phyloP scores from a whole-genome alignment of 1,140 invertebrate genomes.

The Acromyrmex echinatior region DNA sequence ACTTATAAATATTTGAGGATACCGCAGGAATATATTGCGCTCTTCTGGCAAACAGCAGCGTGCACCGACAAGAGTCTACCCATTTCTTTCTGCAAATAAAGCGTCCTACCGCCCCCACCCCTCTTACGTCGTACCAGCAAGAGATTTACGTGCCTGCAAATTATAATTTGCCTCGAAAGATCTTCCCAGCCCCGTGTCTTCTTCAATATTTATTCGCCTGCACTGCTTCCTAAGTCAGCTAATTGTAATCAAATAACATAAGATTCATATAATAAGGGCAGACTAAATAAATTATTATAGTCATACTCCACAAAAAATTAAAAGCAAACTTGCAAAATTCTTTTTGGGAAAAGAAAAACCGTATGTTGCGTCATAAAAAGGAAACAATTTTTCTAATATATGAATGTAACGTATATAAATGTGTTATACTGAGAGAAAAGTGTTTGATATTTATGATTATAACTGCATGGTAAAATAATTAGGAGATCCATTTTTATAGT shows the following conservation, averaged over 20 bases:
- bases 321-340: not conserved
- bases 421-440: not conserved
- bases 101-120: not conserved
- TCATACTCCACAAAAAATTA: not conserved
- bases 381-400: not conserved
- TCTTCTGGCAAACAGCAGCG: conserved; percentile 44
- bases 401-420: not conserved
- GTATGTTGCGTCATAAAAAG: not conserved
- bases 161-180: conserved; percentile 53
- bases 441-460: too few species aligned
- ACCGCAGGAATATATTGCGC: conserved; percentile 26
- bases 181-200: not conserved
- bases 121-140: conserved; percentile 14
- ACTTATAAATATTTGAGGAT: conserved; percentile 59
- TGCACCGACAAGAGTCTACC: conserved; percentile 44
- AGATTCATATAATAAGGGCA: conserved; percentile 2
- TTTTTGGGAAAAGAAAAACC: not conserved
- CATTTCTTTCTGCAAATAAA: conserved; percentile 64
- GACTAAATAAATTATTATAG: not conserved
- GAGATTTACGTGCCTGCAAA: conserved; percentile 59
- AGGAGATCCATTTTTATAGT: too few species aligned
- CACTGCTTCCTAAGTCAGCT: conserved; percentile 9
- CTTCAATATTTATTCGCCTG: conserved; percentile 51
- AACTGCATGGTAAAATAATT: too few species aligned
- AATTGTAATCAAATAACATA: conserved; percentile 56